Conservation (phyloP, 2,113 vertebrate species). For the Pterocles burchelli region DNA sequence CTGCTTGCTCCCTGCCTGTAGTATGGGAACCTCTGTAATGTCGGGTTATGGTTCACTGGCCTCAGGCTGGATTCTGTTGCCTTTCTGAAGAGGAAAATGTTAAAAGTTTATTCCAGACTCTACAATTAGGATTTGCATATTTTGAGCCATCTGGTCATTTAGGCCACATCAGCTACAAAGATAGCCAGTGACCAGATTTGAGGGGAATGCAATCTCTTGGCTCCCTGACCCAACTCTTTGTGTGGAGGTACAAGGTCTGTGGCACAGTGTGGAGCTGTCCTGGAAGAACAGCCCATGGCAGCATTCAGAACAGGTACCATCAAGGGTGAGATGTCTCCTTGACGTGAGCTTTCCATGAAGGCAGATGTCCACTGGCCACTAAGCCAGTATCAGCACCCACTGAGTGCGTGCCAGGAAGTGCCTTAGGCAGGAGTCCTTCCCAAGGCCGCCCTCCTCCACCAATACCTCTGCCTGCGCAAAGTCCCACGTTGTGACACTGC, state of each 20-base stretch:
- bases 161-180: neutral
- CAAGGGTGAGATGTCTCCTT: neutral
- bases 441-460: neutral
- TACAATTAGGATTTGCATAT: neutral
- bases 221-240: neutral
- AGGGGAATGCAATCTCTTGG: neutral
- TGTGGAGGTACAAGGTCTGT: accelerated
- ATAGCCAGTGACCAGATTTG: neutral
- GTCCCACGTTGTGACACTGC: accelerated
- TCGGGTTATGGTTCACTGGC: accelerated
- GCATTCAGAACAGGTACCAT: accelerated
- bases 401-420: accelerated
- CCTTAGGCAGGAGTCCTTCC: neutral
- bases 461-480: neutral
- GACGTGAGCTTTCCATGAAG: neutral
- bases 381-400: neutral
- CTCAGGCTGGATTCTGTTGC: neutral
- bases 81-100: neutral
- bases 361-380: neutral
- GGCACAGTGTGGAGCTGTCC: neutral
- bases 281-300: accelerated
- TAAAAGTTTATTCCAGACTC: neutral
- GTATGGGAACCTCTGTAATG: neutral
- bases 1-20: neutral
- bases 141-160: neutral